phyloP scores from a whole-genome alignment of 2,888 invertebrate species.

The Zygogramma bicolorata region DNA sequence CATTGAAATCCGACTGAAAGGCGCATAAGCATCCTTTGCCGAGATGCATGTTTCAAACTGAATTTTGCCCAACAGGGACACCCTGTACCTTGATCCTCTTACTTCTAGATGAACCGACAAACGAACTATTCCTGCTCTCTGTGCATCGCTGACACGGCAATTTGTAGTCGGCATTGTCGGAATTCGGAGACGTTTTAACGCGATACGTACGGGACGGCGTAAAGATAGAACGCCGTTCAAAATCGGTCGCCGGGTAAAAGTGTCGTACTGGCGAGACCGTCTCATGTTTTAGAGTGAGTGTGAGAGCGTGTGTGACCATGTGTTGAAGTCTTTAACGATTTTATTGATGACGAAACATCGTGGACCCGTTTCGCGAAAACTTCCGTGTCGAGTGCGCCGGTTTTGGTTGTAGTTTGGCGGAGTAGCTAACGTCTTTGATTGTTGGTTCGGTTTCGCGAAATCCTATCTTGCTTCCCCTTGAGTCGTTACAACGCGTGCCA shows the following conservation, averaged over 20 bases:
- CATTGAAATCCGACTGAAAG: too few species aligned
- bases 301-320: constrained; percentile 18
- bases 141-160: constrained; percentile 27
- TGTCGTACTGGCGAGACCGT: constrained; percentile 23
- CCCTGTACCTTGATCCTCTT: background rate
- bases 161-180: constrained; percentile 39
- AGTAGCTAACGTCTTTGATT: background rate
- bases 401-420: background rate
- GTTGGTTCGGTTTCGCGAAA: background rate
- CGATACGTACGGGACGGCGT: constrained; percentile 27
- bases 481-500: background rate
- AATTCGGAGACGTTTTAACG: constrained; percentile 36
- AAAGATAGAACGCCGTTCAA: constrained; percentile 39
- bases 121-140: constrained; percentile 15
- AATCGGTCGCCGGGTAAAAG: constrained; percentile 21
- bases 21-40: too few species aligned
- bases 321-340: constrained; percentile 31
- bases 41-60: too few species aligned
- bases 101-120: background rate
- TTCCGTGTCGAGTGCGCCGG: background rate
- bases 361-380: background rate
- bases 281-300: constrained; percentile 10
- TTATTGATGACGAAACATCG: constrained; percentile 19
- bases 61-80: background rate
- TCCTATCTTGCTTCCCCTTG: background rate